Conservation (phyloP, 2,113 vertebrate genomes). For the Micronycteris hirsuta region DNA sequence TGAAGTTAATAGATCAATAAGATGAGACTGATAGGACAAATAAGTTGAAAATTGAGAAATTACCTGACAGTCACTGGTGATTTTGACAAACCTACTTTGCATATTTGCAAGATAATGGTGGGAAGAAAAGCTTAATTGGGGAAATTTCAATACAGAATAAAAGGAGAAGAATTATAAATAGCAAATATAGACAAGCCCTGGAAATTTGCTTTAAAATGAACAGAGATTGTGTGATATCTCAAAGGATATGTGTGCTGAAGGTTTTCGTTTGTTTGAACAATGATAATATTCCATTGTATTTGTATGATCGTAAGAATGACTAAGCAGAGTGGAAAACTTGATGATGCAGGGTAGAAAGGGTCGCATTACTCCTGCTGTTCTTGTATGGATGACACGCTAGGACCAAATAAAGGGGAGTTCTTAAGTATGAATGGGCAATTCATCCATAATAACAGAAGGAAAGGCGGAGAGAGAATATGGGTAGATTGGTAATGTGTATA, state of each 20-base stretch:
- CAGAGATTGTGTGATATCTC: neutral
- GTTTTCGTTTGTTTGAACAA: neutral
- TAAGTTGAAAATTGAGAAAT: neutral
- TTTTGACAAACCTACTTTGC: neutral
- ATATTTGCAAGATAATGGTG: neutral
- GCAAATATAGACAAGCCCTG: neutral
- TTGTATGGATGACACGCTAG: neutral
- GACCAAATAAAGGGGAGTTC: neutral
- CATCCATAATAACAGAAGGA: neutral
- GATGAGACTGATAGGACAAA: neutral
- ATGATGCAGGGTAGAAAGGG: fast-evolving
- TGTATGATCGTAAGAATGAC: neutral
- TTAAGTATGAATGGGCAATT: neutral
- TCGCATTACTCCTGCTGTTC: neutral
- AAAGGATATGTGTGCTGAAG: neutral
- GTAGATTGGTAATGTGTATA: neutral
- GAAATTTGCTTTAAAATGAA: neutral
- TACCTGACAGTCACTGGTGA: neutral
- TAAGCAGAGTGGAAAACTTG: neutral
- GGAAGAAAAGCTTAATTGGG: neutral
- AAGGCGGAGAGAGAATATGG: neutral
- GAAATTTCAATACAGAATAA: neutral
- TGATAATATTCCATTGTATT: neutral
- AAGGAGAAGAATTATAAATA: neutral
- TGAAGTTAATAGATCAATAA: neutral